These are phyloP conservation scores for Scomber colias DNA, from an alignment of 2,113 vertebrate species.

Conservation along the genomic window DNA sequence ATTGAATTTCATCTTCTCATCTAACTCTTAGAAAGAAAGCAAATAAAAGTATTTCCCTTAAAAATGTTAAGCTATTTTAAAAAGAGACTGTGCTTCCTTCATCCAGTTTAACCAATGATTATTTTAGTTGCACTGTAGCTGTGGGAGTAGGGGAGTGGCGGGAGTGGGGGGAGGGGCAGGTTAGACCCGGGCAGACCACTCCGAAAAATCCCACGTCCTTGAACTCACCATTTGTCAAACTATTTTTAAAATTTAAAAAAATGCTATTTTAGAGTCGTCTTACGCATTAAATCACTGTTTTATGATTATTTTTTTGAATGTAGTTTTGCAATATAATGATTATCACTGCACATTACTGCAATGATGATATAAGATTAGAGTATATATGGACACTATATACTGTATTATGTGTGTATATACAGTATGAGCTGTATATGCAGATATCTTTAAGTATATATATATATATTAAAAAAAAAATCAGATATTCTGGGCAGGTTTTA, in stretches of 20 bases:
- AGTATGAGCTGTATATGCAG: conserved; percentile 25
- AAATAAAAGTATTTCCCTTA: neutral
- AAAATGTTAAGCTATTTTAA: neutral
- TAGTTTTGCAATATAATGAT: conserved; percentile 43
- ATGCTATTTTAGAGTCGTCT: conserved; percentile 27
- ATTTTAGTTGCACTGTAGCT: conserved; percentile 66
- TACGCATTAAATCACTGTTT: conserved; percentile 38
- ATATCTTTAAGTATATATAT: conserved; percentile 1
- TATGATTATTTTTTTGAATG: conserved; percentile 53
- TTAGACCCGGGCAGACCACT: neutral
- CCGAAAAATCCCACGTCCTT: neutral
- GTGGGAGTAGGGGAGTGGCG: neutral
- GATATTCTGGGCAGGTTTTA: conserved; percentile 6
- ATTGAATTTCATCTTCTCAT: neutral
- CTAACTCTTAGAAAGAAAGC: neutral
- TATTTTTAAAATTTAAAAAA: neutral
- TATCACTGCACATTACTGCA: neutral
- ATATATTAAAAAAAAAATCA: neutral
- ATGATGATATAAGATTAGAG: neutral
- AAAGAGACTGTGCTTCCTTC: conserved; percentile 21
- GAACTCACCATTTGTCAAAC: neutral
- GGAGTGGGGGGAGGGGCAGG: neutral
- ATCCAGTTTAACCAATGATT: conserved; percentile 20
- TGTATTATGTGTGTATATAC: neutral
- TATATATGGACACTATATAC: neutral